Evolutionary conservation across 2,797 vertebrate genomes (phyloP).

Genomic region (Varecia variegata): DNA sequence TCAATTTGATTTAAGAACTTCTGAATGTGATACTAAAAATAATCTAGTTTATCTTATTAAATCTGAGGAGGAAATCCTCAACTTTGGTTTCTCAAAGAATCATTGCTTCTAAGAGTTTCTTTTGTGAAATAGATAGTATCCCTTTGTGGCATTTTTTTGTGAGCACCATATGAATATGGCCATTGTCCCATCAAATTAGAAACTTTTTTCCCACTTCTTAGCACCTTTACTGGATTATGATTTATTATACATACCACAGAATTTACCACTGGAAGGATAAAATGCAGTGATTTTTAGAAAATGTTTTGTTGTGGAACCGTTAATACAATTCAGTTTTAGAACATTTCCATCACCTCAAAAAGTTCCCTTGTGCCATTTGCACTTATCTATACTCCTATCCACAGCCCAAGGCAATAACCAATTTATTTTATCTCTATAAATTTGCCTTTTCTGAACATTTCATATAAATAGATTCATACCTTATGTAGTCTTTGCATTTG

Average conservation of each 20-base stretch:
- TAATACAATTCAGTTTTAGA: neutral
- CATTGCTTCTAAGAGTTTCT: neutral
- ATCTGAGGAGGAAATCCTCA: neutral
- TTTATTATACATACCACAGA: neutral
- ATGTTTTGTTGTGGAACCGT: neutral
- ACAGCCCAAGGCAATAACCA: neutral
- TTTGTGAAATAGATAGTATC: neutral
- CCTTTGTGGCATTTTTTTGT: neutral
- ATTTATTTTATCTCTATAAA: neutral
- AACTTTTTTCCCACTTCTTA: neutral
- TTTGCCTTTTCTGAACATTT: no score
- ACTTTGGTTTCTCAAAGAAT: neutral
- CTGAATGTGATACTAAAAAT: neutral
- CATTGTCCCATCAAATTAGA: neutral
- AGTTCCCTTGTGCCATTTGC: neutral
- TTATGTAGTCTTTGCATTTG: neutral
- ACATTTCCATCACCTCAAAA: neutral
- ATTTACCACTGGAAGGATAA: neutral
- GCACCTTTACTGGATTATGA: neutral
- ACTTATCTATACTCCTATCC: neutral
- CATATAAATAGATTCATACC: neutral
- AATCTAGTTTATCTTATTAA: neutral
- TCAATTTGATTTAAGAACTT: neutral
- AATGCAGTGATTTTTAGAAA: neutral
- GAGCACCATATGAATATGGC: neutral